phyloP scores from a whole-genome alignment of 2,797 vertebrate genomes.

The Trachops cirrhosus region DNA sequence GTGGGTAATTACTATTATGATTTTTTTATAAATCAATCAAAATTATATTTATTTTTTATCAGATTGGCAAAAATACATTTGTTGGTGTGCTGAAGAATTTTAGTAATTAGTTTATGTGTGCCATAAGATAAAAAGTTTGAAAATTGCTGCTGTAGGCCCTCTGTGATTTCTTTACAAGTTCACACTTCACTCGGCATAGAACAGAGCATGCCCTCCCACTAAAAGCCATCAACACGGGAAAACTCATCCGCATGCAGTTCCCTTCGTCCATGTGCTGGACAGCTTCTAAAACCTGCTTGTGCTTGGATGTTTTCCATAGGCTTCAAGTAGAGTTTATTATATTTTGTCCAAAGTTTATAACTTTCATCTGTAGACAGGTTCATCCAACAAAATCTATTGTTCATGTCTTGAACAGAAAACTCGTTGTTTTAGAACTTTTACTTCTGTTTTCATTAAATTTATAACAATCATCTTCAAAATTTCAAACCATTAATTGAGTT shows the following conservation, averaged over 20 bases:
- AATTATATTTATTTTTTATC: background rate
- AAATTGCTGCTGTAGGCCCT: background rate
- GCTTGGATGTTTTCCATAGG: background rate
- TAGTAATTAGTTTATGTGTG: background rate
- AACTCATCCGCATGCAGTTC: background rate
- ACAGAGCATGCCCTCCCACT: background rate
- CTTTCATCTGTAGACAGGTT: background rate
- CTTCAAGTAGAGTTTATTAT: background rate
- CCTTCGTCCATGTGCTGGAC: background rate
- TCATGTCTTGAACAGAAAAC: background rate
- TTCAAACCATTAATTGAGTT: background rate
- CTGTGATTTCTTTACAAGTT: background rate
- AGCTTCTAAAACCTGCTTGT: background rate
- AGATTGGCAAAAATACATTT: background rate
- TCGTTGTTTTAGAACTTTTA: background rate
- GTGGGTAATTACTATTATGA: background rate
- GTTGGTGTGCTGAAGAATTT: background rate
- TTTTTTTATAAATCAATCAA: background rate
- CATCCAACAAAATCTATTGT: background rate
- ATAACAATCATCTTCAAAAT: background rate
- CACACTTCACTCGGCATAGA: background rate
- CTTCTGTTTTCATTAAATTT: background rate
- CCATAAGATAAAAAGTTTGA: background rate
- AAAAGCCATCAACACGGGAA: background rate
- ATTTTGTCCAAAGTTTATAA: background rate